Percentiles rank a stretch among this genome's conserved stretches.
Evolutionary conservation across 1,140 invertebrate genomes (phyloP).

Genomic region (Drosophila persimilis): DNA sequence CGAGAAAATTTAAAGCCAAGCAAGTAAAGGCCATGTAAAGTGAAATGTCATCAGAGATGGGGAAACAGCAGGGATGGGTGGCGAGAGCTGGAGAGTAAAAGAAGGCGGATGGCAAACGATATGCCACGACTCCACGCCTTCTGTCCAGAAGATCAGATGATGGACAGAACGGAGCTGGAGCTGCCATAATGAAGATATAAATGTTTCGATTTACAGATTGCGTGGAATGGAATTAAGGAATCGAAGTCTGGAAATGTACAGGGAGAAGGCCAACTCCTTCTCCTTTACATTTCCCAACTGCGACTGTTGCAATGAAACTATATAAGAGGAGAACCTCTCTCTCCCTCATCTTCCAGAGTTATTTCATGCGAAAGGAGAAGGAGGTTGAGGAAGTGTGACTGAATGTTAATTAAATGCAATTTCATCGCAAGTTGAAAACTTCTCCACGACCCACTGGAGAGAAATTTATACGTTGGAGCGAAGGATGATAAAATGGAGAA

Average conservation of each 20-base stretch:
- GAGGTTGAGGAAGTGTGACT: conserved; percentile 18
- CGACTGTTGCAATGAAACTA: conserved; percentile 21
- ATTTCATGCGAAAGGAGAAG: too few species aligned
- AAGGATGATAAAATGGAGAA: not conserved
- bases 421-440: conserved; percentile 15
- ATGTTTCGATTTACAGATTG: conserved; percentile 21
- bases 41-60: conserved; percentile 36
- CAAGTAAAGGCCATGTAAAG: conserved; percentile 29
- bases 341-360: not conserved
- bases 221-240: not conserved
- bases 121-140: not conserved
- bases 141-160: conserved; percentile 1
- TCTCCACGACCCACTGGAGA: not conserved
- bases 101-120: not conserved
- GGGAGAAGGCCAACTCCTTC: conserved; percentile 12
- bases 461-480: not conserved
- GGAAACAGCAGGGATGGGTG: not conserved
- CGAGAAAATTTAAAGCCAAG: conserved; percentile 21
- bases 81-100: too few species aligned
- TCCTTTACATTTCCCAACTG: too few species aligned
- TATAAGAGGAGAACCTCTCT: not conserved
- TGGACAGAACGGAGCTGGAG: conserved; percentile 10
- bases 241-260: not conserved
- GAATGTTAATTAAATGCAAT: conserved; percentile 37
- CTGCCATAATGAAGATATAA: conserved; percentile 36